A percentile compares a stretch with the other conserved stretches of the same genome.
These are phyloP conservation scores for Mustela nigripes DNA, from an alignment of 2,113 vertebrate genomes.

Conservation along the genomic window DNA sequence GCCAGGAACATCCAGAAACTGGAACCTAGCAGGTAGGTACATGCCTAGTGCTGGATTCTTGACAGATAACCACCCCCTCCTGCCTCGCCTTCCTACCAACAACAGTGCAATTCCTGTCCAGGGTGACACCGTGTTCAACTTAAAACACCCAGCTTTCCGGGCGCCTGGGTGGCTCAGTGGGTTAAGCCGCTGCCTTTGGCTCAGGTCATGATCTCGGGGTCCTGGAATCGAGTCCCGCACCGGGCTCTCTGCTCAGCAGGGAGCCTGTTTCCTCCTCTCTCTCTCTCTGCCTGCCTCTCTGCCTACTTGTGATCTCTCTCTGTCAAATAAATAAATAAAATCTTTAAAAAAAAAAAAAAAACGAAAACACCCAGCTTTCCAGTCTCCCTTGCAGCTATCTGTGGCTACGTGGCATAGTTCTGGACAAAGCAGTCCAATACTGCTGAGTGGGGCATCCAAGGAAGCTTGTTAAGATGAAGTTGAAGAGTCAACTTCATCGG, in stretches of 20 bases:
- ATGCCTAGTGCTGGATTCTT: background rate
- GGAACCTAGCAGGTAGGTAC: background rate
- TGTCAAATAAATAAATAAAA: too few species aligned
- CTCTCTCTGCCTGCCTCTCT: too few species aligned
- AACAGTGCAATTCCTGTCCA: background rate
- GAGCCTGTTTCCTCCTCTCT: too few species aligned
- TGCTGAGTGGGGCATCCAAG: background rate
- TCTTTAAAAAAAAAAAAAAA: too few species aligned
- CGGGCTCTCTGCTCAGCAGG: too few species aligned
- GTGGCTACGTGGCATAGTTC: background rate
- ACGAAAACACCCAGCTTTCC: background rate
- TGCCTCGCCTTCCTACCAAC: background rate
- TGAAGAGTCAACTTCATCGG: background rate
- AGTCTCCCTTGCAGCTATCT: background rate
- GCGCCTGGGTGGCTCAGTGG: too few species aligned
- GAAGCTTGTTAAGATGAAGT: background rate
- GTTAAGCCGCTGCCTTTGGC: too few species aligned
- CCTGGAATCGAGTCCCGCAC: too few species aligned
- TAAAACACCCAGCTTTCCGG: background rate
- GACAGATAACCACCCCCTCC: background rate
- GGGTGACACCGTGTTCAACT: background rate
- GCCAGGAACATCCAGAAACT: background rate
- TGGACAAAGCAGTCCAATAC: background rate
- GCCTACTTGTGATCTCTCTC: too few species aligned
- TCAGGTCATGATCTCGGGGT: too few species aligned